Percentiles rank a stretch among this genome's conserved stretches.
Evolutionary conservation across 2,888 invertebrate species (phyloP).

Genomic region (Endotricha flammealis): DNA sequence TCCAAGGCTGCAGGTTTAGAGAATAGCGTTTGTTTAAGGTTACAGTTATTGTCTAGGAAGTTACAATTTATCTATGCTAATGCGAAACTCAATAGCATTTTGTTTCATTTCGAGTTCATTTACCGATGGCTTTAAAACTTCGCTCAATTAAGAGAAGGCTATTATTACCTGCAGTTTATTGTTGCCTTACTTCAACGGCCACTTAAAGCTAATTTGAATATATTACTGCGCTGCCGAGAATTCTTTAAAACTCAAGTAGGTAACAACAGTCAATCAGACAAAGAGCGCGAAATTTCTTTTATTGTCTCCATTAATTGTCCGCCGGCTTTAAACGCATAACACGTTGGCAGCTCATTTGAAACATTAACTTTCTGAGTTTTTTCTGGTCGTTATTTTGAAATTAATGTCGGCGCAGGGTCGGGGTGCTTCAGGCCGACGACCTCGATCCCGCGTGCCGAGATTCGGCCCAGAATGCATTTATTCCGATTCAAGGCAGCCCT

Average conservation of each 20-base stretch:
- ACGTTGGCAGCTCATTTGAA: slow-evolving; percentile 38
- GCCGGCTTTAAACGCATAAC: slow-evolving; percentile 21
- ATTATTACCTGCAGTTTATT: no score
- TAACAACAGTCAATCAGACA: slow-evolving; percentile 25
- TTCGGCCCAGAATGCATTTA: slow-evolving; percentile 68
- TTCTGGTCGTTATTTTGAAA: slow-evolving; percentile 49
- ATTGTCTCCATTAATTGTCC: slow-evolving; percentile 35
- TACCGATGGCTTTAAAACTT: no score
- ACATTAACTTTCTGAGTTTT: slow-evolving; percentile 40
- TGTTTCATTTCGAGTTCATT: no score
- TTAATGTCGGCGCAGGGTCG: slow-evolving; percentile 30
- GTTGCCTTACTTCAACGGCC: no score
- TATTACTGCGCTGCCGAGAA: slow-evolving; percentile 22
- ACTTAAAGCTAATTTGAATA: slow-evolving; percentile 26
- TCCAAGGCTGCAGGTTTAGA: no score
- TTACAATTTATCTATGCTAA: no score
- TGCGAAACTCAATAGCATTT: no score
- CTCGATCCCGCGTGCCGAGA: slow-evolving; percentile 48
- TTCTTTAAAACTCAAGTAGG: slow-evolving; percentile 18
- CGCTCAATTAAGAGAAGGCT: no score
- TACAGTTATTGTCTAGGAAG: no score
- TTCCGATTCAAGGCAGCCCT: slow-evolving; percentile 55
- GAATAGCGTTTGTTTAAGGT: no score
- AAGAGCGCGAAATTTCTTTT: slow-evolving; percentile 31
- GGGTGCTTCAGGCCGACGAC: slow-evolving; percentile 59